Conservation (phyloP, 1,140 invertebrate genomes). For the Musca domestica region DNA sequence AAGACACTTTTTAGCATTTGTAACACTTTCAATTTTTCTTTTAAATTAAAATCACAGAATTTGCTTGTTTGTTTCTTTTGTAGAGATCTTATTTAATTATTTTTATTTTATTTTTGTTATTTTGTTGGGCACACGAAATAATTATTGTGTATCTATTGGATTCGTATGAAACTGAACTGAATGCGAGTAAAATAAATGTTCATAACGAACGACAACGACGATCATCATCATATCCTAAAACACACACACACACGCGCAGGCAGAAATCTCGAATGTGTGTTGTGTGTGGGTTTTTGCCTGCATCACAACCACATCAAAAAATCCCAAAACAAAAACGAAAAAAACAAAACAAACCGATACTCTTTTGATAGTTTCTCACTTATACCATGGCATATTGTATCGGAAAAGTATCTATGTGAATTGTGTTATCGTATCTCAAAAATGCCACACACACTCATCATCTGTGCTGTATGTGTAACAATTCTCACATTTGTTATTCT, state of each 20-base stretch:
- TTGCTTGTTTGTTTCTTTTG: slow-evolving; percentile 11
- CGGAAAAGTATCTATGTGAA: slow-evolving; percentile 26
- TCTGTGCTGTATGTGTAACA: too few species aligned
- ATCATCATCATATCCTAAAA: slow-evolving; percentile 42
- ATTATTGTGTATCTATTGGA: slow-evolving; percentile 52
- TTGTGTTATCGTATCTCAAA: too few species aligned
- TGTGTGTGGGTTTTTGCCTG: too few species aligned
- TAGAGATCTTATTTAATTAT: neutral
- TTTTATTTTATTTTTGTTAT: neutral
- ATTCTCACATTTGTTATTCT: too few species aligned
- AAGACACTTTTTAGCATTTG: too few species aligned
- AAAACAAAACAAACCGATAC: too few species aligned
- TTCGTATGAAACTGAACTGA: slow-evolving; percentile 42
- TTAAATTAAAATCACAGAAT: neutral
- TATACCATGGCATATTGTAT: slow-evolving; percentile 18
- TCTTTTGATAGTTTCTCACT: neutral
- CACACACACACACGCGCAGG: slow-evolving; percentile 31
- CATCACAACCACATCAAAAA: too few species aligned
- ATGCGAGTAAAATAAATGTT: slow-evolving; percentile 24
- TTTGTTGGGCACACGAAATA: neutral
- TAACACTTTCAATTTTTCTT: slow-evolving; percentile 3
- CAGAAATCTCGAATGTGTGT: too few species aligned
- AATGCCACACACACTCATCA: too few species aligned
- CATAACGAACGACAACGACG: slow-evolving; percentile 4
- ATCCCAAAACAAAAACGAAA: too few species aligned